phyloP scores from a whole-genome alignment of 2,113 vertebrate species.

The Motacilla alba region DNA sequence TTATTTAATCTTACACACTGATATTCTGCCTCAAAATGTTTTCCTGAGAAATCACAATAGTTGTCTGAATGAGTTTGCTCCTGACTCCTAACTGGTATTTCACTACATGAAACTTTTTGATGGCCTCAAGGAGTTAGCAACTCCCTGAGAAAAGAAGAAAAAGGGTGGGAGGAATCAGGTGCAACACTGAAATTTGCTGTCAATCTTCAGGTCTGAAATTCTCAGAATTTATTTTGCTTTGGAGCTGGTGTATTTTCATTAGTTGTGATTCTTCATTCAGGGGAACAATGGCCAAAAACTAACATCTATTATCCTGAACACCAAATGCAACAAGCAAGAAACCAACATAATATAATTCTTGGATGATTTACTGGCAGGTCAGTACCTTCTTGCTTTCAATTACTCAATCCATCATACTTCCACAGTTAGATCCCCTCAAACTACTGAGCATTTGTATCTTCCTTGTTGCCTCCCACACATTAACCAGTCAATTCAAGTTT shows the following conservation, averaged over 20 bases:
- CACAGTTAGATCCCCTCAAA: not conserved
- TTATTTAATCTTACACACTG: not conserved
- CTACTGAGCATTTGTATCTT: not conserved
- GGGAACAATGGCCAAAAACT: not conserved
- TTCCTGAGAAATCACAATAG: not conserved
- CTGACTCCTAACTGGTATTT: not conserved
- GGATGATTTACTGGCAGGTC: not conserved
- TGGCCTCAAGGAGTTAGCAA: not conserved
- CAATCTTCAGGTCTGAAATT: not conserved
- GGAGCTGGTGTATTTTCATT: not conserved
- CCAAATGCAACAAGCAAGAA: not conserved
- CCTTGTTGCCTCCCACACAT: not conserved
- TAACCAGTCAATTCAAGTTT: not conserved
- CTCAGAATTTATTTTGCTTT: not conserved
- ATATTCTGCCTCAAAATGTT: not conserved
- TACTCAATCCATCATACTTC: not conserved
- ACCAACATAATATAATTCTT: not conserved
- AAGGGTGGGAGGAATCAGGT: rapidly evolving
- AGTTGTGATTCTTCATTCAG: not conserved
- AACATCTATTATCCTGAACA: not conserved
- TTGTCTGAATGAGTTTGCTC: not conserved
- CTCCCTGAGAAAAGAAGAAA: not conserved
- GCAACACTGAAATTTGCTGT: not conserved
- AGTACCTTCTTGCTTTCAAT: not conserved
- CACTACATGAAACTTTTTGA: not conserved